Conservation (phyloP, 2,113 vertebrate species). For the Halcyon malimbica region DNA sequence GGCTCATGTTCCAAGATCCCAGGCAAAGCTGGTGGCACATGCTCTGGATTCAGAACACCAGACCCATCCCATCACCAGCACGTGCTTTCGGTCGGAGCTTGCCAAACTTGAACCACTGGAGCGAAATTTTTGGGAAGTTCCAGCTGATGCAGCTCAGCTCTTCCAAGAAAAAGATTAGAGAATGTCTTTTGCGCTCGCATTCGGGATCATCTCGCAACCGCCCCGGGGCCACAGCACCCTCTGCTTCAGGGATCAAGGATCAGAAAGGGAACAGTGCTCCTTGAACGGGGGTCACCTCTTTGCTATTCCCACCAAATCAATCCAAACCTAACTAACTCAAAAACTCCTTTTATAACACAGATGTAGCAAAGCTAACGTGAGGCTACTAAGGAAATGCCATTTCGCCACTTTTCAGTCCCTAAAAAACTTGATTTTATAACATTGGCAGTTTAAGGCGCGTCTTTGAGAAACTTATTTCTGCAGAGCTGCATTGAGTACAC, state of each 20-base stretch:
- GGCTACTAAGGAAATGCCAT: not conserved
- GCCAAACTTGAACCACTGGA: slow-evolving; percentile 12
- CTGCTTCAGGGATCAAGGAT: not conserved
- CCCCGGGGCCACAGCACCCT: not conserved
- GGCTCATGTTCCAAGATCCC: not conserved
- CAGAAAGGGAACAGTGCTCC: not conserved
- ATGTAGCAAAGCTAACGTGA: not conserved
- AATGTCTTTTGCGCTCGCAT: not conserved
- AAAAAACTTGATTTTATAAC: not conserved
- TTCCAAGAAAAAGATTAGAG: slow-evolving; percentile 29
- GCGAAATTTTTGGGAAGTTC: not conserved
- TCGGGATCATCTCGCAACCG: not conserved
- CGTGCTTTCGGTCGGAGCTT: not conserved
- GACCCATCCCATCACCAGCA: slow-evolving; percentile 18
- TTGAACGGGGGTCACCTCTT: not conserved
- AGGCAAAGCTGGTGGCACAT: slow-evolving; percentile 28
- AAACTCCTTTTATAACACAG: not conserved
- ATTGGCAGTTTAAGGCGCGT: rapidly evolving
- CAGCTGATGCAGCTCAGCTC: not conserved
- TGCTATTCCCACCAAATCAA: not conserved
- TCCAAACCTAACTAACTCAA: not conserved
- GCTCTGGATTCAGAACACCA: not conserved
- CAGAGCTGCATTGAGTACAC: not conserved
- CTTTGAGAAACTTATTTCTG: not conserved
- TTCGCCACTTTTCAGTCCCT: not conserved